phyloP scores from a whole-genome alignment of 2,888 invertebrate species.

The Spisula subtruncata region DNA sequence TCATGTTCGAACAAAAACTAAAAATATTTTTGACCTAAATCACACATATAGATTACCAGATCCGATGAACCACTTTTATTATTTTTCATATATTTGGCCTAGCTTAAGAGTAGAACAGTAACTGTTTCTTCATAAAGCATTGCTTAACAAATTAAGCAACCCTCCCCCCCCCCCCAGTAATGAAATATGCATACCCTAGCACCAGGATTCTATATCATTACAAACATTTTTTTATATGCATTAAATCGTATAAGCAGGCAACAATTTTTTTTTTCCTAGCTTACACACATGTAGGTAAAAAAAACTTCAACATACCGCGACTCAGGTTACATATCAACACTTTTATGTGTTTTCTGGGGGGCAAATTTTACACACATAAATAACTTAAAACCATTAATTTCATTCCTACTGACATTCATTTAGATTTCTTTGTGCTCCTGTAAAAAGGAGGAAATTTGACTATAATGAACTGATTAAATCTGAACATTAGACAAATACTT shows the following conservation, averaged over 20 bases:
- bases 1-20: too few species aligned
- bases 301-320: not conserved
- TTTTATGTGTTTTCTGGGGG: slow-evolving; percentile 20
- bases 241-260: not conserved
- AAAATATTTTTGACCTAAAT: too few species aligned
- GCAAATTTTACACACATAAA: slow-evolving; percentile 18
- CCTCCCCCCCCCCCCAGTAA: too few species aligned
- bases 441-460: slow-evolving; percentile 11
- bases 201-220: not conserved
- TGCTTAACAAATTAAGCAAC: too few species aligned
- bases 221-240: not conserved
- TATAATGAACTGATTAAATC: slow-evolving; percentile 26
- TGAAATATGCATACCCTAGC: too few species aligned
- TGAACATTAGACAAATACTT: slow-evolving; percentile 8
- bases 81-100: too few species aligned
- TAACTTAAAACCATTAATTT: slow-evolving; percentile 2
- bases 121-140: too few species aligned
- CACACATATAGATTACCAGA: too few species aligned
- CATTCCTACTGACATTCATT: slow-evolving; percentile 2
- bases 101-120: too few species aligned
- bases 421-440: not conserved
- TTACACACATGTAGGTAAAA: not conserved
- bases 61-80: too few species aligned
- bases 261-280: too few species aligned
- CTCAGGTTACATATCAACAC: not conserved